Conservation (phyloP, 2,888 invertebrate genomes). For the Conops quadrifasciatus region DNA sequence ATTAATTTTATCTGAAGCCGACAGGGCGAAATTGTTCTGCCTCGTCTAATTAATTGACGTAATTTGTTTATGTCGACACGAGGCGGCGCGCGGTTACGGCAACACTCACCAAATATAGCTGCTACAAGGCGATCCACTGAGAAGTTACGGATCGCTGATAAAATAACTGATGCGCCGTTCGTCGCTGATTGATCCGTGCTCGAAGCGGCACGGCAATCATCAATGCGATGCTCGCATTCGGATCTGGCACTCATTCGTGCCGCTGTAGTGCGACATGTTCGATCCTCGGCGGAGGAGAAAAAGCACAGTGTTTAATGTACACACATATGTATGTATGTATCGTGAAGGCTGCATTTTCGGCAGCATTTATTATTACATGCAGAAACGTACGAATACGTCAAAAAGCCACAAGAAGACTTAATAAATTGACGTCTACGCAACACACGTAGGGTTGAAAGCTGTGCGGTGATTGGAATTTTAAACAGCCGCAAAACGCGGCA, state of each 20-base stretch:
- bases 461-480: conserved; percentile 28
- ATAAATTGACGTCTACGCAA: conserved; percentile 18
- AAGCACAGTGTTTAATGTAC: not conserved
- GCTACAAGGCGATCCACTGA: not conserved
- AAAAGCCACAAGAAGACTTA: conserved; percentile 20
- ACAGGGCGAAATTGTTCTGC: conserved; percentile 46
- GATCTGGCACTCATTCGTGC: not conserved
- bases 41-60: conserved; percentile 59
- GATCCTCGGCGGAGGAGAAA: not conserved
- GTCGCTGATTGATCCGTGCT: conserved; percentile 58
- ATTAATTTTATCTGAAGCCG: conserved; percentile 45
- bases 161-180: conserved; percentile 50
- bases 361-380: conserved; percentile 18
- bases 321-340: not conserved
- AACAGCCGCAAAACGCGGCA: conserved; percentile 34
- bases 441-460: conserved; percentile 33
- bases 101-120: conserved; percentile 1
- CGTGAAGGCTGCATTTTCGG: conserved; percentile 13
- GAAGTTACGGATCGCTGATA: conserved; percentile 37
- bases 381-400: conserved; percentile 27
- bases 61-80: conserved; percentile 59
- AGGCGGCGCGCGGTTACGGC: conserved; percentile 46
- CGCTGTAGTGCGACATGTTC: not conserved
- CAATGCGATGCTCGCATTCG: conserved; percentile 21
- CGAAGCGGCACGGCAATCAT: conserved; percentile 10